phyloP scores from a whole-genome alignment of 2,888 invertebrate species.

The Laspeyria flexula region DNA sequence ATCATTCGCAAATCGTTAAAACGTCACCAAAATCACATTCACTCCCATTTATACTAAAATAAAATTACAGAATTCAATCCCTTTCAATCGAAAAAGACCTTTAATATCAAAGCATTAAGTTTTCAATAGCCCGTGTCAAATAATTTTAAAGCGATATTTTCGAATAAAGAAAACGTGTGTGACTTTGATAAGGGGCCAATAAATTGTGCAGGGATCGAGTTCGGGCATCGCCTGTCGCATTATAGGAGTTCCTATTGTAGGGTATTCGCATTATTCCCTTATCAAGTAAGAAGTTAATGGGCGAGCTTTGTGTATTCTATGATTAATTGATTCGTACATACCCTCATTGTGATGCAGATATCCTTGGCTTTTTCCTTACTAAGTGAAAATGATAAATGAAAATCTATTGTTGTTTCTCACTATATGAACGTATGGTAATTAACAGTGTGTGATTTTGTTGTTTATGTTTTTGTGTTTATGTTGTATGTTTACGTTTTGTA shows the following conservation, averaged over 20 bases:
- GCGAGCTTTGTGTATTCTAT: slow-evolving; percentile 80
- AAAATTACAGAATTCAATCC: background rate
- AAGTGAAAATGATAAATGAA: slow-evolving; percentile 72
- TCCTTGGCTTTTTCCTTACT: slow-evolving; percentile 76
- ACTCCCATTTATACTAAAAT: slow-evolving; percentile 4
- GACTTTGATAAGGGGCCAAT: slow-evolving; percentile 75
- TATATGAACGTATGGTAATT: slow-evolving; percentile 58
- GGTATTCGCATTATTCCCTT: slow-evolving; percentile 80
- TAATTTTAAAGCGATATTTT: slow-evolving; percentile 43
- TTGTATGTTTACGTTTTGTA: slow-evolving; percentile 29
- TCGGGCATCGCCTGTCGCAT: slow-evolving; percentile 70
- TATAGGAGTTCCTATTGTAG: slow-evolving; percentile 76
- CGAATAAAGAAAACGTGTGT: slow-evolving; percentile 64
- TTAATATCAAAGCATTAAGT: slow-evolving; percentile 24
- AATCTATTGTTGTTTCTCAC: slow-evolving; percentile 52
- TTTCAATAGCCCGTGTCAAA: slow-evolving; percentile 32
- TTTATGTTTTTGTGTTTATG: slow-evolving; percentile 22
- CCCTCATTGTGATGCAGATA: slow-evolving; percentile 82
- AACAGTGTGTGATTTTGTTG: slow-evolving; percentile 52
- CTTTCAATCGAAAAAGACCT: slow-evolving; percentile 16
- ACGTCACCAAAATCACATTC: background rate
- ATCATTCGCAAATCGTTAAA: background rate
- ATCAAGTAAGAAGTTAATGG: slow-evolving; percentile 85
- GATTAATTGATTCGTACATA: slow-evolving; percentile 82
- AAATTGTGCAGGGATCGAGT: slow-evolving; percentile 67